Base-by-base conservation (phyloP, 2,797 vertebrate genomes). In the Chaenodraco wilsoni region DNA sequence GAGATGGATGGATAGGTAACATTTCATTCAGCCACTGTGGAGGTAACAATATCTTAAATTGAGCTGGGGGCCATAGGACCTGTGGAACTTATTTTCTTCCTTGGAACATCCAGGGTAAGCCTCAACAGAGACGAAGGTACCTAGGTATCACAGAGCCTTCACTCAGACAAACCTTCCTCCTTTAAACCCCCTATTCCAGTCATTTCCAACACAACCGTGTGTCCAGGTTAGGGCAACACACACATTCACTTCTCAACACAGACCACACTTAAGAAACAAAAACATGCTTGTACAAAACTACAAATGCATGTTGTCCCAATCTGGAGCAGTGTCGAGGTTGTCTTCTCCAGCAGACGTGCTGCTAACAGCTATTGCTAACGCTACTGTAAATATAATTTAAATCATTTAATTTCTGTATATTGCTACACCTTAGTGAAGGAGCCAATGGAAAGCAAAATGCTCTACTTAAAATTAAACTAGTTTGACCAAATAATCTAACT, bases 91-190 rank as follows among this genome's bases (percentile, higher is more conserved):
- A 37, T 9, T 7, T 37, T 37, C 33, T 21, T 50, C 19, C 16
- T 19, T 0, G 31, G 71, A 40, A 45, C 3, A 1, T 65, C 31
- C 46, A 3, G 65, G 16, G 5, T 2, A 21, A 88, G 86, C 87
- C 87, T 91, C 88, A 88, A 76, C 85, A 65, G 85, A 78, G 49
- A 77, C 7, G 2, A 10, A 1, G 0, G 2, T 3, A 17, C 63
- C 69, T 76, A 79, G n/a, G 69, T 69, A 74, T 89, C 87, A 88
- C 82, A 84, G 83, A 81, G 83, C 84, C 78, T 60, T 45, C 19
- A 41, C 65, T 8, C 23, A 0, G 49, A 72, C 51, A 0, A 45
- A 13, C 44, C 59, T 45, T 44, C 40, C 62, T 59, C 49, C 56
- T 37, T 10, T 43, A 73, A 64, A 5, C 45, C 17, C 33, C 12